Evolutionary conservation across 2,888 invertebrate genomes (phyloP).

Genomic region (Cephus pygmeus): DNA sequence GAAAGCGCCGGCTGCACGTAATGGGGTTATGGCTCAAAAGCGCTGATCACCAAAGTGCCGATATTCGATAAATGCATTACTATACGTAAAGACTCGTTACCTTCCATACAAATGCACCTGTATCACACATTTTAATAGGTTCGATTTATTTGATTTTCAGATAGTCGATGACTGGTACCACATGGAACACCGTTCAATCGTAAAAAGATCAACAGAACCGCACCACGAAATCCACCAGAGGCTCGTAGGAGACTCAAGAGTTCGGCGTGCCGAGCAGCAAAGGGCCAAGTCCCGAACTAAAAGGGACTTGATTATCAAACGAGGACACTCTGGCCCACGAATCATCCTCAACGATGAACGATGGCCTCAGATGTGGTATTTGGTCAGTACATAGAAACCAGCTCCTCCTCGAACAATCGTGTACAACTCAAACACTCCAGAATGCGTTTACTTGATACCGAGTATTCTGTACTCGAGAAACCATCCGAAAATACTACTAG

Average conservation of each 20-base stretch:
- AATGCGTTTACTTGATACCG: not conserved
- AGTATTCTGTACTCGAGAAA: conserved; percentile 10
- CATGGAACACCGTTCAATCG: conserved; percentile 82
- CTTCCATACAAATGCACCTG: not conserved
- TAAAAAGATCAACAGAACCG: conserved; percentile 80
- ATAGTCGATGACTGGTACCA: conserved; percentile 89
- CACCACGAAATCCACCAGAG: conserved; percentile 78
- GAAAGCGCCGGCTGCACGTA: too few relatives aligned
- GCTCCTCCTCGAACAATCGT: not conserved
- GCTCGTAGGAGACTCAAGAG: conserved; percentile 79
- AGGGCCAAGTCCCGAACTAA: conserved; percentile 82
- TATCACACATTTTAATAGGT: not conserved
- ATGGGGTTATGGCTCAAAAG: too few relatives aligned
- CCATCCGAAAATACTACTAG: too few relatives aligned
- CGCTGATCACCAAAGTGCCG: too few relatives aligned
- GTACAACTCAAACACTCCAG: not conserved
- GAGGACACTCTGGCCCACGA: conserved; percentile 46
- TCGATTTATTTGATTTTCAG: conserved; percentile 69
- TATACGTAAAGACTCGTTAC: not conserved
- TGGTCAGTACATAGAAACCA: conserved; percentile 76
- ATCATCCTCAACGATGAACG: conserved; percentile 83
- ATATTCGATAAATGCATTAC: too few relatives aligned
- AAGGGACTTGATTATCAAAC: conserved; percentile 74
- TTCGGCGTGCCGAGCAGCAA: conserved; percentile 88
- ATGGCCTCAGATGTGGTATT: conserved; percentile 97